Conservation (phyloP, 2,888 invertebrate species). For the Heliconius aoede region DNA sequence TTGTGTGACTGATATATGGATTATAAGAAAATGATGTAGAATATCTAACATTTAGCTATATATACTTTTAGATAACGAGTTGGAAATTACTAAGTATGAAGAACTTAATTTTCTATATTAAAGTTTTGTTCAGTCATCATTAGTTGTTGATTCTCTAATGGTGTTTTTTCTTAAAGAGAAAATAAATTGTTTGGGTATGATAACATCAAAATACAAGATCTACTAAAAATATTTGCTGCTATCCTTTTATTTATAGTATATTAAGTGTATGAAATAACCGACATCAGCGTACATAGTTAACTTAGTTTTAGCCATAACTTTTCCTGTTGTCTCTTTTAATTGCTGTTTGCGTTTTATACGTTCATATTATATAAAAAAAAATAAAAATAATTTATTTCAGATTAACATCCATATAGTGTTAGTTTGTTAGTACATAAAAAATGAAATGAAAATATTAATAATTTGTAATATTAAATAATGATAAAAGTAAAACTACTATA, state of each 20-base stretch:
- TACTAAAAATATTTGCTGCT: not conserved
- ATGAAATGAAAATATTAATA: no score
- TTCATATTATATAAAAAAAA: no score
- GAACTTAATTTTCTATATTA: not conserved
- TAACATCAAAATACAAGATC: not conserved
- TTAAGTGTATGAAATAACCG: not conserved
- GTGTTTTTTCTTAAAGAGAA: not conserved
- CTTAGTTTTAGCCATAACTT: no score
- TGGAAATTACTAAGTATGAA: not conserved
- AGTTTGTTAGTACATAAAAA: no score
- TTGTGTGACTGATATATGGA: not conserved
- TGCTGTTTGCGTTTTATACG: not conserved
- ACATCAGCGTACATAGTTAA: no score
- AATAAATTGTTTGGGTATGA: not conserved
- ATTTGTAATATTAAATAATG: no score
- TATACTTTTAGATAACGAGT: not conserved
- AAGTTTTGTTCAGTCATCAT: not conserved
- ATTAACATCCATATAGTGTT: no score
- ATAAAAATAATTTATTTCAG: no score
- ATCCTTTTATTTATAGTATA: not conserved
- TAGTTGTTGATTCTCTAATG: not conserved
- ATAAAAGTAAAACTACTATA: no score
- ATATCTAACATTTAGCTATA: not conserved
- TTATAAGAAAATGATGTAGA: not conserved
- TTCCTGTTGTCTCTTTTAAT: no score